Conservation (phyloP, 2,888 invertebrate genomes). For the Mechanitis mazaeus region DNA sequence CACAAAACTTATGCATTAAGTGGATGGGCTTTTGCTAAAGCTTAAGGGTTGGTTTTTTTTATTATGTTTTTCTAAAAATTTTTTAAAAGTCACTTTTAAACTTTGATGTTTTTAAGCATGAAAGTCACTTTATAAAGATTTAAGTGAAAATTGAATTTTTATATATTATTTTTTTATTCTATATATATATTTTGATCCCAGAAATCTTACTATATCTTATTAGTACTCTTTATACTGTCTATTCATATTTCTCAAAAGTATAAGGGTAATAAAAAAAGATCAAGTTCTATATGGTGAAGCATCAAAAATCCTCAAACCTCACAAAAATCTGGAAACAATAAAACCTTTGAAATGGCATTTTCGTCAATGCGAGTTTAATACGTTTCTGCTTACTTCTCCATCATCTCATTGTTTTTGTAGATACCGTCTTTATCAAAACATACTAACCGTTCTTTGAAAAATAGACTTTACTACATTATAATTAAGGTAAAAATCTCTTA, state of each 20-base stretch:
- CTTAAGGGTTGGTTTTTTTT: too few species aligned
- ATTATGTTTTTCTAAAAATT: too few species aligned
- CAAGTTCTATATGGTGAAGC: conserved; percentile 32
- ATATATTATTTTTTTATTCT: too few species aligned
- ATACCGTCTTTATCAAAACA: conserved; percentile 25
- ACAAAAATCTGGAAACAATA: conserved; percentile 39
- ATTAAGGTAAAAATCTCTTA: not conserved
- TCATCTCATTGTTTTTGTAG: conserved; percentile 57
- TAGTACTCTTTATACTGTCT: not conserved
- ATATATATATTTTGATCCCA: too few species aligned
- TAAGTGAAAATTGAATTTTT: too few species aligned
- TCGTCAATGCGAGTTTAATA: conserved; percentile 61
- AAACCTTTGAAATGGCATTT: conserved; percentile 58
- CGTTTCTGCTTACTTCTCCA: conserved; percentile 65
- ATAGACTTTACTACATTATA: conserved; percentile 17
- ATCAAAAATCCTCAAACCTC: conserved; percentile 36
- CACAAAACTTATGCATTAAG: too few species aligned
- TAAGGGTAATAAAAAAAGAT: conserved; percentile 14
- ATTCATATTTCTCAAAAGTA: not conserved
- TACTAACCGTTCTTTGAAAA: conserved; percentile 23
- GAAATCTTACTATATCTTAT: too few species aligned
- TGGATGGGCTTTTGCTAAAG: too few species aligned
- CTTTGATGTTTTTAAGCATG: too few species aligned
- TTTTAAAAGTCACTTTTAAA: too few species aligned
- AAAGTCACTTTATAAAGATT: too few species aligned